Evolutionary conservation across 2,888 invertebrate species (phyloP).

Genomic region (Calameuta pallipes): DNA sequence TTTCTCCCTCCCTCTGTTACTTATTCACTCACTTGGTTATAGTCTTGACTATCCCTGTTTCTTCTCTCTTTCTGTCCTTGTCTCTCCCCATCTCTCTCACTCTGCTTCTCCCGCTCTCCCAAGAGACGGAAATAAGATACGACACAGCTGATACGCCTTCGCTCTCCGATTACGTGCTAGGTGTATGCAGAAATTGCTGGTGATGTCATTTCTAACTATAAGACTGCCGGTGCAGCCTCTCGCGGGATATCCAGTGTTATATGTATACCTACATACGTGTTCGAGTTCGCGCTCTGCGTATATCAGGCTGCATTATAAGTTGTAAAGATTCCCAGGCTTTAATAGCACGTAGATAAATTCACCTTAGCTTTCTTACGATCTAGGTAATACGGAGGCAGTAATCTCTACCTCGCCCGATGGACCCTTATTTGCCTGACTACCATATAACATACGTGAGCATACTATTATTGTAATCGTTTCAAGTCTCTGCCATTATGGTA

Average conservation of each 20-base stretch:
- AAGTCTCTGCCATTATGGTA: background rate
- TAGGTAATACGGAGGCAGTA: background rate
- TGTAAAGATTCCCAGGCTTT: background rate
- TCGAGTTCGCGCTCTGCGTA: background rate
- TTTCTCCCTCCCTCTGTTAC: constrained; percentile 24
- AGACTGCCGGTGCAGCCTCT: constrained; percentile 16
- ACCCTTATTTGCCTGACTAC: background rate
- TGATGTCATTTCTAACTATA: constrained; percentile 62
- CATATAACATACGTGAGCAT: background rate
- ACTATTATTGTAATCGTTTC: background rate
- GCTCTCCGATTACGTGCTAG: constrained; percentile 57
- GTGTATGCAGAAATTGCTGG: constrained; percentile 51
- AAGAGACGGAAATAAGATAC: constrained; percentile 61
- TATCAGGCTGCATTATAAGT: background rate
- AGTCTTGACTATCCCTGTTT: background rate
- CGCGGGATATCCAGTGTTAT: background rate
- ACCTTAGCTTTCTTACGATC: background rate
- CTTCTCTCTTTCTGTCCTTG: constrained; percentile 16
- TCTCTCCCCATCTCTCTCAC: constrained; percentile 18
- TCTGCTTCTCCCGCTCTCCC: constrained; percentile 6
- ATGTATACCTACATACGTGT: background rate
- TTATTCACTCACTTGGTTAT: constrained; percentile 6
- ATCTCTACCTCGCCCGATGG: background rate
- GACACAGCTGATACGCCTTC: constrained; percentile 62
- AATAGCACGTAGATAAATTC: background rate